These are phyloP conservation scores for Arctocebus calabarensis DNA, from an alignment of 2,797 vertebrate species.

Conservation along the genomic window DNA sequence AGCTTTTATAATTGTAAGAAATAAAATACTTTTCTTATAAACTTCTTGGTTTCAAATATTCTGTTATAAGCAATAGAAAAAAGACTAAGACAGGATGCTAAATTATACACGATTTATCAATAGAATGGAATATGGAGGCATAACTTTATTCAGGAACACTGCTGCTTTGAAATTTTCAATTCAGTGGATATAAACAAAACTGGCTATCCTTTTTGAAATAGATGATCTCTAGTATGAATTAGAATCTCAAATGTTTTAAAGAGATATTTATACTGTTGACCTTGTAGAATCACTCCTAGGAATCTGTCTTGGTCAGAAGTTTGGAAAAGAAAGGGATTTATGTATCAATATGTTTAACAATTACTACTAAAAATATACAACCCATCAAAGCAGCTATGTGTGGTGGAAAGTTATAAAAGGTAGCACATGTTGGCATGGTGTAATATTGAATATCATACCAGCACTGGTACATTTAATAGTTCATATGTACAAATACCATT, in stretches of 20 bases:
- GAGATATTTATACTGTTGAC: not conserved
- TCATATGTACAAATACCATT: not conserved
- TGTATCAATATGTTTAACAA: not conserved
- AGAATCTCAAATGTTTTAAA: slow-evolving; percentile 10
- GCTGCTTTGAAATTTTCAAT: not conserved
- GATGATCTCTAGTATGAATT: not conserved
- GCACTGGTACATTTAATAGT: not conserved
- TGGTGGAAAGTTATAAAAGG: not conserved
- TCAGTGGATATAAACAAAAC: not conserved
- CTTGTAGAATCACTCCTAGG: not conserved
- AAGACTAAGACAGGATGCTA: not conserved
- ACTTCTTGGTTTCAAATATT: not conserved
- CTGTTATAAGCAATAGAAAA: not conserved
- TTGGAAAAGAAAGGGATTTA: not conserved
- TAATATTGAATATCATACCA: not conserved
- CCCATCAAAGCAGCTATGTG: not conserved
- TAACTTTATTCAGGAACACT: not conserved
- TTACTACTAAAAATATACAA: not conserved
- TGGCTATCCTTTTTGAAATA: not conserved
- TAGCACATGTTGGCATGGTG: not conserved
- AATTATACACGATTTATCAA: not conserved
- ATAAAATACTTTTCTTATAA: not conserved
- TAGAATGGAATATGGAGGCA: not conserved
- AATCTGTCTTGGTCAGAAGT: not conserved
- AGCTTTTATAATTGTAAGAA: not conserved